Base-by-base conservation (phyloP, 2,113 vertebrate genomes). In the Serinus canaria region DNA sequence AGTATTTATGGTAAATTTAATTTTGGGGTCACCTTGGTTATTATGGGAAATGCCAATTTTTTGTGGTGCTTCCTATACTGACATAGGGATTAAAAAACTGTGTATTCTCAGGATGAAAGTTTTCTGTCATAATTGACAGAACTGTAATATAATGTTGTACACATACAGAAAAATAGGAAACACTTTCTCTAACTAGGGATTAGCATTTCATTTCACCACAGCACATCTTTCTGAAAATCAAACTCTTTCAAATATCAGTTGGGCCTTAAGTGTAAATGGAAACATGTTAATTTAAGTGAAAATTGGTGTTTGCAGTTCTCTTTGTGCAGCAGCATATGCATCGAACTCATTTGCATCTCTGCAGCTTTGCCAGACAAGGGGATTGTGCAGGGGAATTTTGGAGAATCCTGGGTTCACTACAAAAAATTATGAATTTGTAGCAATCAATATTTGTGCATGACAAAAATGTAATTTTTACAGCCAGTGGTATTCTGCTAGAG, bases 241-340 rank as follows among this genome's bases (percentile, higher is more conserved):
- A 33, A 58, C 41, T 85, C 79, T 85, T 94, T 56, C 62, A 72
- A 63, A 50, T 82, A 75, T 11, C 49, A 50, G 13, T 87, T 63
- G 70, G 13, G 76, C 68, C 83, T 93, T 58, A 64, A 28, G 49
- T 63, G 73, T 79, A 60, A 85, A 68, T 78, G 37, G 67, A 95
- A 96, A 82, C 53, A 67, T 39, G 47, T 74, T 87, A 74, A 93
- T 91, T 89, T 67, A 85, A 89, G 60, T 82, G 66, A 84, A 92
- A 92, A 85, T 93, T 67, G 72, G 47, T 78, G 78, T 94, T 87
- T 94, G 85, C 74, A 43, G 60, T 72, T 84, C 46, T 84, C 62
- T 93, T 73, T 90, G 41, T 79, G 67, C 63, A 80, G 67, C 55
- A 85, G 18, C 3, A 2, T 64, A 33, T 88, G 72, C 67, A 62